phyloP scores from a whole-genome alignment of 1,140 invertebrate species.

The Aphelinus atriplicis region DNA sequence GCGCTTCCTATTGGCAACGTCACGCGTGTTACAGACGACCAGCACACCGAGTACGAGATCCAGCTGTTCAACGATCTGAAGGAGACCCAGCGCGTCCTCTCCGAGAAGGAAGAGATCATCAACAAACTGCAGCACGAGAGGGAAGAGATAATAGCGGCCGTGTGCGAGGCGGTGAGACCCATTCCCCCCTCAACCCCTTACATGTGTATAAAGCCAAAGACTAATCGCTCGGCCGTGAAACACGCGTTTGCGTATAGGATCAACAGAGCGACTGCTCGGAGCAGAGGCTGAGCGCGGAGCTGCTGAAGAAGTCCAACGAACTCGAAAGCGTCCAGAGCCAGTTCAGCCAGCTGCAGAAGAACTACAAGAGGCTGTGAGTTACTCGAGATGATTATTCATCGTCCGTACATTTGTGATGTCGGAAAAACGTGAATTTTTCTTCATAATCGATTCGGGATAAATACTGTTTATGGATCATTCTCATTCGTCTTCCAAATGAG shows the following conservation, averaged over 20 bases:
- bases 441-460: no score
- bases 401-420: no score
- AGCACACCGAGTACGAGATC: slow-evolving; percentile 50
- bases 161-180: slow-evolving; percentile 1
- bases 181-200: slow-evolving; percentile 29
- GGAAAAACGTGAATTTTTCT: no score
- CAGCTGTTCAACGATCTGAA: slow-evolving; percentile 48
- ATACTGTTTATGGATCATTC: no score
- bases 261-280: slow-evolving; percentile 19
- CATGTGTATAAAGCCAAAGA: slow-evolving; percentile 25
- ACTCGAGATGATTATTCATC: no score
- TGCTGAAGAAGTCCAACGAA: slow-evolving; percentile 44
- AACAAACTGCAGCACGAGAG: slow-evolving; percentile 32
- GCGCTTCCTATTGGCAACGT: no score
- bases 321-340: slow-evolving; percentile 43
- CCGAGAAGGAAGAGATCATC: slow-evolving; percentile 39
- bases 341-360: slow-evolving; percentile 41
- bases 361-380: slow-evolving; percentile 45
- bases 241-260: slow-evolving; percentile 27
- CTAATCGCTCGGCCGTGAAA: no score
- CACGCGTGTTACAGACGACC: slow-evolving; percentile 8
- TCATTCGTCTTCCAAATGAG: neutral
- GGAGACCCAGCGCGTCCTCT: slow-evolving; percentile 21
- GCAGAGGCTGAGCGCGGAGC: slow-evolving; percentile 39
- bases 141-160: slow-evolving; percentile 21